Base-by-base conservation (phyloP, 2,888 invertebrate genomes). In the Acrobasis suavella region DNA sequence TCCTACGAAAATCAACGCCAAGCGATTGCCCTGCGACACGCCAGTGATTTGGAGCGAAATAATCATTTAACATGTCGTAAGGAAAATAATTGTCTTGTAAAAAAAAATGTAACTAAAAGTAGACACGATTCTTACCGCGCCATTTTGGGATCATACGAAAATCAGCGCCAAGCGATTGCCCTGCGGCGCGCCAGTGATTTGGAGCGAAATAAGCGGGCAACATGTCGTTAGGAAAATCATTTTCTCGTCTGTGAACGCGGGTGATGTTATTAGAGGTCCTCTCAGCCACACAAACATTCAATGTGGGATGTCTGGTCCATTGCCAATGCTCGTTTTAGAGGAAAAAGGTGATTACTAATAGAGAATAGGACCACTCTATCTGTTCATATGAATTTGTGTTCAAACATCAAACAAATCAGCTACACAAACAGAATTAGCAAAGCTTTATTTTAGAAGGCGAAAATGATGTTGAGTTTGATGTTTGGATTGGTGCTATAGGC, bases 191-290 rank as follows among this genome's bases (percentile, higher is more conserved):
- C 63, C 64, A 52, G 64, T 22, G 65, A 68, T 67, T 65, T 65
- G 56, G 65, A 54, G 62, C 62, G 63, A 50, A 67, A 70, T 65
- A 64, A 63, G 64, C 54, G 58, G 62, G 42, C 62, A 63, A 63
- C 65, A 67, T 65, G 68, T 66, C 66, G 66, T 67, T 67, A 63
- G 64, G 63, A 64, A 64, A 71, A 69, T 68, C 68, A 72, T 72
- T 75, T 71, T 61, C 63, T 50, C 60, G 56, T 58, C 67, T 64
- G 59, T 63, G 65, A 66, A 66, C 64, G 62, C 68, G 66, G 63
- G 68, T 68, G 64, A 69, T 69, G 69, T 69, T 69, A 64, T 69
- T 67, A 64, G 64, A 60, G 68, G 56, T 38, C 37, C 62, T 16
- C 38, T 49, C 52, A 46, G 22, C 58, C 46, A 49, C 58, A 58